phyloP scores from a whole-genome alignment of 2,888 invertebrate genomes.

The Actias luna region DNA sequence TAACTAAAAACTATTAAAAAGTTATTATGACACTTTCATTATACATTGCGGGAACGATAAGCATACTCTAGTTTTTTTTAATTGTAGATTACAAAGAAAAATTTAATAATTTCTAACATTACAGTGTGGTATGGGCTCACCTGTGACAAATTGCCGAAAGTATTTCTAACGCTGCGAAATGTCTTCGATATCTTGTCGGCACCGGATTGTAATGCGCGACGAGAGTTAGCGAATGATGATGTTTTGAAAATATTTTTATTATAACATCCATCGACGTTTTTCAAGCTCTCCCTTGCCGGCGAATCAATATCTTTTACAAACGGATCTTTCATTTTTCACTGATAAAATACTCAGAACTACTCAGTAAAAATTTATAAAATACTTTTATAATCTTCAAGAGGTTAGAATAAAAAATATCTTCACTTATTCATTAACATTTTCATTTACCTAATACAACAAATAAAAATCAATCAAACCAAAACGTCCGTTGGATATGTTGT shows the following conservation, averaged over 20 bases:
- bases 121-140: conserved; percentile 48
- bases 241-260: conserved; percentile 70
- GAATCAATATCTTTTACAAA: conserved; percentile 74
- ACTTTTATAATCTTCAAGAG: neutral
- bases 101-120: neutral
- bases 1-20: no score
- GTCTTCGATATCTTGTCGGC: conserved; percentile 86
- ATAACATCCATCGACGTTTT: conserved; percentile 71
- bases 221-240: conserved; percentile 82
- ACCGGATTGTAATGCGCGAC: conserved; percentile 83
- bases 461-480: conserved; percentile 44
- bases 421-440: conserved; percentile 46
- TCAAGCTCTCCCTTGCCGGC: conserved; percentile 65
- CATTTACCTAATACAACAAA: conserved; percentile 27
- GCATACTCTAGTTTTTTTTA: neutral
- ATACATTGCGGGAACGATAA: no score
- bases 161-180: conserved; percentile 84
- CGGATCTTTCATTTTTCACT: conserved; percentile 66
- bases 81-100: neutral
- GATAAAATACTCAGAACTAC: conserved; percentile 23
- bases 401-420: conserved; percentile 22
- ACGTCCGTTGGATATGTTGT: conserved; percentile 52
- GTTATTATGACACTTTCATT: no score
- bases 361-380: conserved; percentile 22
- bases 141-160: conserved; percentile 86